Conservation (phyloP, 2,888 invertebrate species). For the Pristionchus exspectatus region DNA sequence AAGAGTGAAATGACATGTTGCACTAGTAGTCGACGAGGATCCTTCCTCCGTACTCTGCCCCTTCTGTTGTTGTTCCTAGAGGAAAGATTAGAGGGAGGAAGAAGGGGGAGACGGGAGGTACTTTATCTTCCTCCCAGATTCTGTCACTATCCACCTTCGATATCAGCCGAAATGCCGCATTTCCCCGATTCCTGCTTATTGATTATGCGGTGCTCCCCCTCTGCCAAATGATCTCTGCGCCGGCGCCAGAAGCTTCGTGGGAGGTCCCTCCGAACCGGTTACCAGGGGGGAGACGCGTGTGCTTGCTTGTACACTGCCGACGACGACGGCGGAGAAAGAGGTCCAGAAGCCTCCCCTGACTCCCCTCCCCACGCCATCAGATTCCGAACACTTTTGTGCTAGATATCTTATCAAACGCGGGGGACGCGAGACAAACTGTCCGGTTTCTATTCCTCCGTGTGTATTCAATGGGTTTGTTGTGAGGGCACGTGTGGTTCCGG, state of each 20-base stretch:
- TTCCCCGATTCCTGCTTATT: not conserved
- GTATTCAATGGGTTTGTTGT: conserved; percentile 25
- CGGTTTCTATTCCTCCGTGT: not conserved
- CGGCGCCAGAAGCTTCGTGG: not conserved
- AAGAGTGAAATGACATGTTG: conserved; percentile 1
- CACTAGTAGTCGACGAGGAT: not conserved
- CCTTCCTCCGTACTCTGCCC: not conserved
- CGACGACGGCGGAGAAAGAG: not conserved
- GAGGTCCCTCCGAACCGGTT: conserved; percentile 7
- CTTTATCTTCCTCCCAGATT: not conserved
- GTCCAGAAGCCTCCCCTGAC: not conserved
- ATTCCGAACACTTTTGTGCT: conserved; percentile 23
- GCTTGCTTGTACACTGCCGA: not conserved
- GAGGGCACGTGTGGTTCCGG: conserved; percentile 25
- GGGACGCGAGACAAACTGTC: not conserved
- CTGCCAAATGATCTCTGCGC: not conserved
- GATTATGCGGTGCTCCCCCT: too few relatives aligned
- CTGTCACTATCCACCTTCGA: not conserved
- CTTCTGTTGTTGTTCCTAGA: conserved; percentile 26
- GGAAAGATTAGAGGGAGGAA: not conserved
- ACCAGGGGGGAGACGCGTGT: not conserved
- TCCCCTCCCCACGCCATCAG: not conserved
- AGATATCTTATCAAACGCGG: not conserved
- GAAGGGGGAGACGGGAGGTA: not conserved
- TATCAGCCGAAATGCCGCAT: not conserved